Percentiles rank a stretch among this genome's conserved stretches.
Conservation (phyloP, 2,797 vertebrate genomes). For the Argyrosomus regius region DNA sequence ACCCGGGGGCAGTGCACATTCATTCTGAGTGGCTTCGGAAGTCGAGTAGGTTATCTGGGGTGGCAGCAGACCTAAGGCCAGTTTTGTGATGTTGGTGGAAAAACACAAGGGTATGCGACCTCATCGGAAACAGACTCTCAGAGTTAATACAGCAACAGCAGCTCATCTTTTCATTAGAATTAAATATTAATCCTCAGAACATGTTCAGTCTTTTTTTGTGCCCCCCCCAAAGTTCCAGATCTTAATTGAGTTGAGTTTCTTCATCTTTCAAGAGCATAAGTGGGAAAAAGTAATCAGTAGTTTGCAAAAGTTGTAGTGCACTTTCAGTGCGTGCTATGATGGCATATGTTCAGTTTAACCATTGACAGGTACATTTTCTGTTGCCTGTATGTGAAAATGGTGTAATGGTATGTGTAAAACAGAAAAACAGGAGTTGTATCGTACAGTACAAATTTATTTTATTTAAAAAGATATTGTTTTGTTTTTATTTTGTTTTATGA, state of each 20-base stretch:
- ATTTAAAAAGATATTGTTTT: background rate
- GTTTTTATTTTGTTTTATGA: background rate
- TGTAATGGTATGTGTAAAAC: too few relatives aligned
- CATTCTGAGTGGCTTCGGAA: slow-evolving; percentile 29
- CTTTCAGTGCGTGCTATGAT: background rate
- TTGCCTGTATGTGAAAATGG: too few relatives aligned
- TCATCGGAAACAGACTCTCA: slow-evolving; percentile 41
- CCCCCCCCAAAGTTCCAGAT: slow-evolving; percentile 30
- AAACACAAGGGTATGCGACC: slow-evolving; percentile 41
- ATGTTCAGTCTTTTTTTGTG: slow-evolving; percentile 36
- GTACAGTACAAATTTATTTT: background rate
- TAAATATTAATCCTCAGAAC: slow-evolving; percentile 64
- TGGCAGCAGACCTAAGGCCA: slow-evolving; percentile 47
- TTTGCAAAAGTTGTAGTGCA: slow-evolving; percentile 36
- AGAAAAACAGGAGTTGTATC: background rate
- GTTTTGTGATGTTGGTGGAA: slow-evolving; percentile 45
- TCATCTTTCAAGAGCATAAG: slow-evolving; percentile 50
- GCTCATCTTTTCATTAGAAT: slow-evolving; percentile 60
- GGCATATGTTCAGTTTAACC: background rate
- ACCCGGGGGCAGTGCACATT: slow-evolving; percentile 18
- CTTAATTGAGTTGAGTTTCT: slow-evolving; percentile 59
- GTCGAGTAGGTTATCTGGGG: slow-evolving; percentile 57
- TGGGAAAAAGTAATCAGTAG: slow-evolving; percentile 34
- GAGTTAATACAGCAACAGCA: slow-evolving; percentile 39
- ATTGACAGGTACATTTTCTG: background rate